Base-by-base conservation (phyloP, 2,113 vertebrate species). In the Apaloderma vittatum region DNA sequence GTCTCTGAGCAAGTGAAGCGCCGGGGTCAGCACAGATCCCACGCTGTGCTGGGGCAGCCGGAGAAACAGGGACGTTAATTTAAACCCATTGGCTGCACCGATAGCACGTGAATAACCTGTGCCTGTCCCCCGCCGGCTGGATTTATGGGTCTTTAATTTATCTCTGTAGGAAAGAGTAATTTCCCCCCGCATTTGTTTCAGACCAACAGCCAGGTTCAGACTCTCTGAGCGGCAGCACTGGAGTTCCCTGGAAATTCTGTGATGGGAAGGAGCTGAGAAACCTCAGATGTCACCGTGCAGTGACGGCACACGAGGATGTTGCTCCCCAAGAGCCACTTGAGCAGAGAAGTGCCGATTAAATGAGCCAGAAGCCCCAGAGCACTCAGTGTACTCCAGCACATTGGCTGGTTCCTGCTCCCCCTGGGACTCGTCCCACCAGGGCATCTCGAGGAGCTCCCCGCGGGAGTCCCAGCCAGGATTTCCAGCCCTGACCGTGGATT, bases 11-110 rank as follows among this genome's bases (percentile, higher is more conserved):
- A 29, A 49, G 32, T 2, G 7, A 52, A 37, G 22, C 3, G 8
- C 9, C 0, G 4, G 51, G 13, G 32, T 55, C 1, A 1, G 37
- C 18, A 21, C 5, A 5, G 37, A 34, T 7, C 24, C 62, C 19
- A 13, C 1, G 3, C 32, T 46, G 17, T 30, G 51, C 32, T 55
- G 63, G 46, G 61, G 4, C 40, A 46, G 24, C 55, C 78, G 61
- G 55, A 34, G 62, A 24, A 17, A 45, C 12, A 15, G 32, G 43
- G 22, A 1, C 40, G 40, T 40, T 40, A 40, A 40, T 40, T 40
- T 40, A 11, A 72, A 22, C 23, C 37, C 82, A 30, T 22, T n/a
- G 12, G 43, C 70, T 57, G 29, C 19, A 13, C 54, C 5, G 0
- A 23, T 2, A 8, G 82, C 46, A 3, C 26, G 9, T 4, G 19